A percentile compares a stretch with the other conserved stretches of the same genome.
Conservation (phyloP, 2,888 invertebrate species). For the Silvanus unidentatus region DNA sequence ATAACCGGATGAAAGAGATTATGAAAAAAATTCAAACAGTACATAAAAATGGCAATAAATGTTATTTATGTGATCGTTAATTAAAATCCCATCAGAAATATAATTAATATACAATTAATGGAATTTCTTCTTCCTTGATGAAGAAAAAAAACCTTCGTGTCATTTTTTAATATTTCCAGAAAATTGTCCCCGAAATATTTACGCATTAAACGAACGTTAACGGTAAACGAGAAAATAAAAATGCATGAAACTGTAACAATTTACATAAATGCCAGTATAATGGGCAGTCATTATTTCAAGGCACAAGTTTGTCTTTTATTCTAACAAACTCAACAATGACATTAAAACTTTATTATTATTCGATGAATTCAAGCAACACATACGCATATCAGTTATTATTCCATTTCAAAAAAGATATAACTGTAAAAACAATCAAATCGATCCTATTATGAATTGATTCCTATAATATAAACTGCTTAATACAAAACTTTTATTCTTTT, state of each 20-base stretch:
- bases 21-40: too few relatives aligned
- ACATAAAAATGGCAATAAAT: too few relatives aligned
- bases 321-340: neutral
- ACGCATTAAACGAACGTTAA: neutral
- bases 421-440: too few relatives aligned
- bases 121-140: too few relatives aligned
- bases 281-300: slow-evolving; percentile 2
- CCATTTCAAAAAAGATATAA: too few relatives aligned
- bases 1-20: too few relatives aligned
- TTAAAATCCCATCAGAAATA: too few relatives aligned
- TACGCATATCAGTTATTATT: too few relatives aligned
- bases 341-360: slow-evolving; percentile 1
- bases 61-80: too few relatives aligned
- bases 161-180: too few relatives aligned
- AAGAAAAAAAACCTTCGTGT: too few relatives aligned
- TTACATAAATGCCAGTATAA: slow-evolving; percentile 5
- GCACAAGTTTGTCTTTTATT: slow-evolving; percentile 1
- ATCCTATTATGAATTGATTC: neutral
- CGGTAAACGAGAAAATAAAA: slow-evolving; percentile 1
- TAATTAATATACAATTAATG: too few relatives aligned
- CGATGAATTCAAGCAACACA: slow-evolving; percentile 4
- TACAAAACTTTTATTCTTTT: neutral
- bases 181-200: neutral
- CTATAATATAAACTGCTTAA: neutral
- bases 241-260: slow-evolving; percentile 5